A percentile compares a stretch with the other conserved stretches of the same genome.
Conservation (phyloP, 2,888 invertebrate species). For the Gasteruption jaculator region DNA sequence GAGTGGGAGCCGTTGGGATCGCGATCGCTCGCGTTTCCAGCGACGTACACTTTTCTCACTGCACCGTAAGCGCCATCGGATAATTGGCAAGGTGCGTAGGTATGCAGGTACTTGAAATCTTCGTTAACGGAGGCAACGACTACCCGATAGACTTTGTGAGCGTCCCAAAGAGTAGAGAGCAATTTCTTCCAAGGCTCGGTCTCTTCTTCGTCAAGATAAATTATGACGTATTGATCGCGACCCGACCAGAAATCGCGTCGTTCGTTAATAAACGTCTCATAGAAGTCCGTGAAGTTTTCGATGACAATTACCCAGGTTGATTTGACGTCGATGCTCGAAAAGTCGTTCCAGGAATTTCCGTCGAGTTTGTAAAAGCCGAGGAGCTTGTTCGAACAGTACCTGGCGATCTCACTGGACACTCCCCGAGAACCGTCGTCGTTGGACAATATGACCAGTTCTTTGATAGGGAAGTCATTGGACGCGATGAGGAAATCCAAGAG, state of each 20-base stretch:
- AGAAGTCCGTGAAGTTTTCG: too few species aligned
- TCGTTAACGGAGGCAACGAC: slow-evolving; percentile 20
- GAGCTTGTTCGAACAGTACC: too few species aligned
- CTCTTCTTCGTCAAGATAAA: slow-evolving; percentile 12
- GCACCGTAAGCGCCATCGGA: slow-evolving; percentile 15
- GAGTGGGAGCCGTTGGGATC: too few species aligned
- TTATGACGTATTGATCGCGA: slow-evolving; percentile 23
- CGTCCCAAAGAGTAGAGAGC: slow-evolving; percentile 26
- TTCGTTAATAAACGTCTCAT: slow-evolving; percentile 16
- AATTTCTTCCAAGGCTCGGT: slow-evolving; percentile 7
- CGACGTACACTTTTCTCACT: slow-evolving; percentile 16
- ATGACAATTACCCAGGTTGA: too few species aligned
- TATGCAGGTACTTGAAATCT: slow-evolving; percentile 24
- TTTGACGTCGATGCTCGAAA: too few species aligned
- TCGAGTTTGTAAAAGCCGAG: too few species aligned
- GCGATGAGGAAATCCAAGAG: too few species aligned
- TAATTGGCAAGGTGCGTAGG: slow-evolving; percentile 26
- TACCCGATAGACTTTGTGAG: slow-evolving; percentile 19
- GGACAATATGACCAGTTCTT: too few species aligned
- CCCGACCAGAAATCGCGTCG: slow-evolving; percentile 23
- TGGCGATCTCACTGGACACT: too few species aligned
- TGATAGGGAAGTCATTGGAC: too few species aligned
- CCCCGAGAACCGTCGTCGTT: too few species aligned
- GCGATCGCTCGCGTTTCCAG: not conserved
- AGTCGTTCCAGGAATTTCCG: too few species aligned